phyloP scores from a whole-genome alignment of 2,797 vertebrate genomes.

The Toxotes lorentzi region DNA sequence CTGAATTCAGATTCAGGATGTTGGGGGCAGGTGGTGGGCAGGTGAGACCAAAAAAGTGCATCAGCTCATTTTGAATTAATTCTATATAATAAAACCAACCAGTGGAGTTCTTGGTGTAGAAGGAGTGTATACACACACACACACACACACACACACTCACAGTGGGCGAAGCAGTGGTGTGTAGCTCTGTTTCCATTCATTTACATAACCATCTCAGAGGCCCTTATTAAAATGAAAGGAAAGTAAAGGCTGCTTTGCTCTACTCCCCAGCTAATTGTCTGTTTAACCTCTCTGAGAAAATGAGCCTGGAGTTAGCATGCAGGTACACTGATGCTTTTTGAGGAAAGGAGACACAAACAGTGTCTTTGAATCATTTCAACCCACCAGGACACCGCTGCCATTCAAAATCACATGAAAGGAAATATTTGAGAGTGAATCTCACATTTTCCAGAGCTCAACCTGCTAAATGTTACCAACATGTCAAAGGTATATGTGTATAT shows the following conservation, averaged over 20 bases:
- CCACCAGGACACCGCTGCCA: background rate
- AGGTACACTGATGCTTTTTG: background rate
- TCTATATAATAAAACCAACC: background rate
- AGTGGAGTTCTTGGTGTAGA: background rate
- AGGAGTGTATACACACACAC: background rate
- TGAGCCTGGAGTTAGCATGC: constrained; percentile 22
- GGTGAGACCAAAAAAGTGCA: background rate
- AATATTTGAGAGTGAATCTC: background rate
- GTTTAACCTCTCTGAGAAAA: constrained; percentile 50
- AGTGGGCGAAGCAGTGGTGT: background rate
- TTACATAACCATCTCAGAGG: constrained; percentile 39
- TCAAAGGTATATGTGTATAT: too few species aligned
- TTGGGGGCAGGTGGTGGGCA: too few species aligned
- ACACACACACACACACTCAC: background rate
- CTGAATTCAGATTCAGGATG: too few species aligned
- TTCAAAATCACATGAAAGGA: background rate
- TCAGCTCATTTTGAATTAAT: background rate
- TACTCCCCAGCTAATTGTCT: constrained; percentile 45
- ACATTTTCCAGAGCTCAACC: background rate
- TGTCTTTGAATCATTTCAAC: background rate
- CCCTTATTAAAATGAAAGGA: constrained; percentile 48
- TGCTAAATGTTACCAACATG: background rate
- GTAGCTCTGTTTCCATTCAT: constrained; percentile 20
- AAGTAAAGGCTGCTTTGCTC: constrained; percentile 42
- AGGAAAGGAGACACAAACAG: too few species aligned